Evolutionary conservation across 2,797 vertebrate genomes (phyloP), one percentile per base, ranked within the genome.

Genomic region (Falco naumanni): DNA sequence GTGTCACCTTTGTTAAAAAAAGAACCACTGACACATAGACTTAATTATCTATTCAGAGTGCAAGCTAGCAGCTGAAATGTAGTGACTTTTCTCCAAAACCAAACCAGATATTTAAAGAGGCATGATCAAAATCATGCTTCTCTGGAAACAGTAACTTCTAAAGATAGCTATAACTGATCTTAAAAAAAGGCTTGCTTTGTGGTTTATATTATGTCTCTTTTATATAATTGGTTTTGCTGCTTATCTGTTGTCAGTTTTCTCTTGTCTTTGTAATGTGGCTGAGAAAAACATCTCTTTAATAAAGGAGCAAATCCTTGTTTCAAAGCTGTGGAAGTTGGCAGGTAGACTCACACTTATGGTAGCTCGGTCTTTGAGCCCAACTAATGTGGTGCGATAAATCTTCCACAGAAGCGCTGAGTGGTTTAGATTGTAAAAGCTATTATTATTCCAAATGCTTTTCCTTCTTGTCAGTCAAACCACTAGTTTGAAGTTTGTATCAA

Each of bases 1-100:
- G 92, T 93, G 96, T 94, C 94, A 95, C 94, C 94, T 95, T 85
- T 89, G 90, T 95, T 95, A 96, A 96, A 97, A 96, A 96, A 96
- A 92, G 95, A 96, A 93, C 95, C 93, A 90, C 96, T 81, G 2
- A 96, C 92, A 95, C 91, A 91, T 72, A 95, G 89, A 89, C 93
- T 96, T 97, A 95, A 96, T 96, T 97, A 95, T 91, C 86, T 90
- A 66, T 89, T 94, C 88, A 84, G 57, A 88, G 83, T 92, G 81
- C 88, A 89, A 94, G 74, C 77, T 93, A 84, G 82, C 84, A 92
- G 84, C 91, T 83, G 31, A 69, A 82, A 77, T 70, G 39, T 60
- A 84, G 70, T 75, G 92, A 76, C 45, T 95, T 84, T 90, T 83
- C 76, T 93, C 71, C 60, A 75, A 90, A 95, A 85, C 50, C 0